Evolutionary conservation across 2,888 invertebrate species (phyloP).

Genomic region (Meandrusa payeni): DNA sequence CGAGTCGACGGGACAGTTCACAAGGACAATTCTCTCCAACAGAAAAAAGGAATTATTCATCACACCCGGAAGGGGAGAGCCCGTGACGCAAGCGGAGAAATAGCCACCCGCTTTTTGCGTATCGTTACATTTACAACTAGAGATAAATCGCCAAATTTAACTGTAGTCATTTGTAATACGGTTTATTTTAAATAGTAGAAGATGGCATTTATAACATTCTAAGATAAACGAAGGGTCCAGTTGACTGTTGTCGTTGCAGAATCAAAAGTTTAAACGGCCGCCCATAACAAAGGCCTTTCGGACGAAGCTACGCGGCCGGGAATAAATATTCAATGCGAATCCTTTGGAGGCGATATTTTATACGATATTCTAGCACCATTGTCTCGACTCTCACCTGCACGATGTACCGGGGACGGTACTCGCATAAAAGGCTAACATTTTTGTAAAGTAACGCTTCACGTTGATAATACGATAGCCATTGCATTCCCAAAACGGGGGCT

Average conservation of each 20-base stretch:
- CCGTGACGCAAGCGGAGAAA: constrained; percentile 77
- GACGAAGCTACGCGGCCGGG: constrained; percentile 63
- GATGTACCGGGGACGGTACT: constrained; percentile 50
- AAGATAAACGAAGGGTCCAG: constrained; percentile 70
- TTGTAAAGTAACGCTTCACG: constrained; percentile 31
- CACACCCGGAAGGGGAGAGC: constrained; percentile 81
- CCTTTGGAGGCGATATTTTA: constrained; percentile 78
- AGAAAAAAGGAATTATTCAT: constrained; percentile 81
- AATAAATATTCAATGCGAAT: constrained; percentile 80
- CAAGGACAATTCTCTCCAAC: constrained; percentile 75
- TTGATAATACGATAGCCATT: constrained; percentile 1
- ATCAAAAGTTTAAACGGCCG: constrained; percentile 80
- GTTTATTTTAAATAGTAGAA: constrained; percentile 30
- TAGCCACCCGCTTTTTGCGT: constrained; percentile 56
- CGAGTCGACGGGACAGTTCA: constrained; percentile 74
- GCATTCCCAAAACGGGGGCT: background rate
- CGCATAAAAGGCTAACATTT: constrained; percentile 39
- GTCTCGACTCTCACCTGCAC: constrained; percentile 70
- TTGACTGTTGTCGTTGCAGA: constrained; percentile 79
- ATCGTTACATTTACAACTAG: constrained; percentile 42
- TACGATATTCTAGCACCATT: constrained; percentile 65
- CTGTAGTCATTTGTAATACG: constrained; percentile 32
- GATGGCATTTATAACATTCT: constrained; percentile 40
- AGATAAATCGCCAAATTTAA: constrained; percentile 25
- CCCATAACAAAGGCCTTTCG: constrained; percentile 74